Evolutionary conservation across 1,140 invertebrate species (phyloP).

Genomic region (Oreohelix idahoensis): DNA sequence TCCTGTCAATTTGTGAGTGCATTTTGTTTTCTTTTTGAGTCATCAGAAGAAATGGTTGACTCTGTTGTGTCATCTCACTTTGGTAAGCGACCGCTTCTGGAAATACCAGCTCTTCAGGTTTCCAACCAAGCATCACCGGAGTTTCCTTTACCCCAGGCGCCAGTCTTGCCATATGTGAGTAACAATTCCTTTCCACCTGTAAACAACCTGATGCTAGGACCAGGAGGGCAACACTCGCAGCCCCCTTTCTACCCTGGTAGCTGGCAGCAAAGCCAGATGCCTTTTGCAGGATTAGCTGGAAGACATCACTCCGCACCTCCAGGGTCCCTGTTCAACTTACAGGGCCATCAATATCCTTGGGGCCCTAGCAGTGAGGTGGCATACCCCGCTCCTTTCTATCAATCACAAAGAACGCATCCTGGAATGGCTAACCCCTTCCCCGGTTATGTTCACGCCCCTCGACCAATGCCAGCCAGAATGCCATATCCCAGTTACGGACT

Average conservation of each 20-base stretch:
- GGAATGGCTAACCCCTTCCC: not conserved
- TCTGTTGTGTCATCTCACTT: slow-evolving; percentile 46
- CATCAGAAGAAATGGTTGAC: slow-evolving; percentile 46
- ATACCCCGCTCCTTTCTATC: not conserved
- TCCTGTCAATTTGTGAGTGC: too few species aligned
- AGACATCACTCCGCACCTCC: not conserved
- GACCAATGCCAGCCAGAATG: not conserved
- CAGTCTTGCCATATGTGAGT: not conserved
- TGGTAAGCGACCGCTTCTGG: slow-evolving; percentile 46
- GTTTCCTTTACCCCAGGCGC: slow-evolving; percentile 26
- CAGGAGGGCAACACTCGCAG: not conserved
- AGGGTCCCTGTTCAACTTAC: not conserved
- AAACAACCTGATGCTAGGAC: not conserved
- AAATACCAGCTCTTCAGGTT: slow-evolving; percentile 44
- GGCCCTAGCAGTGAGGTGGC: not conserved
- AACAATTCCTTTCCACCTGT: slow-evolving; percentile 2
- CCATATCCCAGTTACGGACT: slow-evolving; percentile 6
- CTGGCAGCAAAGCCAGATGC: not conserved
- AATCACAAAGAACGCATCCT: not conserved
- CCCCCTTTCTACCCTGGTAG: not conserved
- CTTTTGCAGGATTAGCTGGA: not conserved
- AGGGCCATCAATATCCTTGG: not conserved
- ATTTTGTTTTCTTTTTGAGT: too few species aligned
- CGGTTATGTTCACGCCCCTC: not conserved
- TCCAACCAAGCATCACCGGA: not conserved